Percentiles rank a stretch among this genome's conserved stretches.
phyloP scores from a whole-genome alignment of 2,797 vertebrate species.

The Vultur gryphus region DNA sequence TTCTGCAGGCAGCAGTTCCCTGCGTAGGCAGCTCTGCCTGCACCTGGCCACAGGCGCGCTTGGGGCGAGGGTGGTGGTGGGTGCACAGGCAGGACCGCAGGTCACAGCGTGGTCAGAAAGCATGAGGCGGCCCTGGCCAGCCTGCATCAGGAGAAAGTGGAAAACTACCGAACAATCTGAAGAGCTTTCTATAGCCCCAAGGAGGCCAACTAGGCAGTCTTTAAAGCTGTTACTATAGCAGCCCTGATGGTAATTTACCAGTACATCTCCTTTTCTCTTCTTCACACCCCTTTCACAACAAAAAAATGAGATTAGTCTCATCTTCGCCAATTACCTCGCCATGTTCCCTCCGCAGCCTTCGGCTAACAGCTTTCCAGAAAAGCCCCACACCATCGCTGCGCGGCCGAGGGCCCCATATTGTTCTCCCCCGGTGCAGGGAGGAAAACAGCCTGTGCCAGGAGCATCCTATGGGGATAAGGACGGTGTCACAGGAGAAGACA shows the following conservation, averaged over 20 bases:
- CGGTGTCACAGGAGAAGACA: not conserved
- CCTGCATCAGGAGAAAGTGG: not conserved
- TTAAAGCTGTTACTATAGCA: slow-evolving; percentile 67
- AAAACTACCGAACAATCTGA: slow-evolving; percentile 47
- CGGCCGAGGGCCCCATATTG: not conserved
- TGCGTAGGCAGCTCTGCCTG: accelerated
- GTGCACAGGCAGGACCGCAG: accelerated
- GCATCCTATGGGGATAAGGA: not conserved
- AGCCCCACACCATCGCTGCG: accelerated
- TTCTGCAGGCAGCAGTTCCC: not conserved
- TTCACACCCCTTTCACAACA: slow-evolving; percentile 34
- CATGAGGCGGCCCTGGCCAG: not conserved
- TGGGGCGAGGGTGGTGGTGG: not conserved
- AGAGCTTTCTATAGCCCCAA: slow-evolving; percentile 42
- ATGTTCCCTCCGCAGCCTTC: not conserved
- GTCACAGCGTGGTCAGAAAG: accelerated
- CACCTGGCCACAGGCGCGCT: accelerated
- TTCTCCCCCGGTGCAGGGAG: accelerated
- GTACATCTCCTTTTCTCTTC: slow-evolving; percentile 53
- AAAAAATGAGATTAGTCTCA: slow-evolving; percentile 45
- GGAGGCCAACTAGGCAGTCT: slow-evolving; percentile 23
- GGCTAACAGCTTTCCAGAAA: not conserved
- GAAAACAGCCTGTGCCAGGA: not conserved
- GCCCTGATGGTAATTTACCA: slow-evolving; percentile 58
- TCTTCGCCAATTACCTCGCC: slow-evolving; percentile 25